A percentile compares a stretch with the other conserved stretches of the same genome.
Evolutionary conservation across 2,113 vertebrate species (phyloP).

Genomic region (Rousettus leschenaultii): DNA sequence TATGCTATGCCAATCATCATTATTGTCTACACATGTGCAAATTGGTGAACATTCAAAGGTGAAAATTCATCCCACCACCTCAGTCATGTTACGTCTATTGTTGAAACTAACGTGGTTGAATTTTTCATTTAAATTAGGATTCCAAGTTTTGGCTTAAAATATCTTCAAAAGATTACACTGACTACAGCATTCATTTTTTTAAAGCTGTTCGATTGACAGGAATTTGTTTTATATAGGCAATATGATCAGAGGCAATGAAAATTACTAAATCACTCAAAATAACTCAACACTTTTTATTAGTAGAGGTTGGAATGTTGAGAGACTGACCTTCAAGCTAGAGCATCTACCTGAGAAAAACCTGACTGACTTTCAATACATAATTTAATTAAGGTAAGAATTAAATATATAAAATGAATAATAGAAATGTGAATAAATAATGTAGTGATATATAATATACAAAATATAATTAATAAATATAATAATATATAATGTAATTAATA

Average conservation of each 20-base stretch:
- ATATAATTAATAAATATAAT: not conserved
- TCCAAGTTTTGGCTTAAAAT: not conserved
- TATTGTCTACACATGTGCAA: not conserved
- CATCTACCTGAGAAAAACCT: not conserved
- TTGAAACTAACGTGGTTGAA: not conserved
- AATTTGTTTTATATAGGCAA: not conserved
- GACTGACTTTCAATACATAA: not conserved
- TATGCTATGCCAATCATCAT: not conserved
- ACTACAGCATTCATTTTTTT: not conserved
- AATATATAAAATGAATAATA: not conserved
- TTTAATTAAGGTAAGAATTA: not conserved
- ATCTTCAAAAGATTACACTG: not conserved
- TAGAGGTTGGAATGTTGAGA: not conserved
- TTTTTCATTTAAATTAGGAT: constrained; percentile 25
- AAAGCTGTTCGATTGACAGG: not conserved
- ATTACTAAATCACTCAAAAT: not conserved
- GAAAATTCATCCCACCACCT: not conserved
- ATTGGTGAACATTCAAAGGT: not conserved
- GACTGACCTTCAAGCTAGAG: not conserved
- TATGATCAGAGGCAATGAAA: not conserved
- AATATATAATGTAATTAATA: not conserved
- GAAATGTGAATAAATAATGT: not conserved
- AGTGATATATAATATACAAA: not conserved
- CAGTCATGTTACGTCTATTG: not conserved
- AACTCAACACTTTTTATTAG: not conserved